Evolutionary conservation across 2,113 vertebrate species (phyloP).

Genomic region (Microcebus lehilahytsara): DNA sequence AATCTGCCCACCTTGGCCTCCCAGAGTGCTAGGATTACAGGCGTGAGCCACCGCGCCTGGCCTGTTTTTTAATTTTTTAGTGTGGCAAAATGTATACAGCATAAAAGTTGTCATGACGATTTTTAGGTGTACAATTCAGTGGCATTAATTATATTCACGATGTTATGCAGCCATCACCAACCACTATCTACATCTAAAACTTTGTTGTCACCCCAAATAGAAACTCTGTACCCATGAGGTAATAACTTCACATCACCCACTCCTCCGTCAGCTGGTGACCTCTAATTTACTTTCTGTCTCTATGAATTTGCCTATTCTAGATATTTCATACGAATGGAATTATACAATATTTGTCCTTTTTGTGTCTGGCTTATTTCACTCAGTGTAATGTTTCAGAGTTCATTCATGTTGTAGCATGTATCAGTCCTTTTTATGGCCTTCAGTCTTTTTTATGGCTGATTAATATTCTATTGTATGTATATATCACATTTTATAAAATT

Average conservation of each 20-base stretch:
- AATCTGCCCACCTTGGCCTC: too few relatives aligned
- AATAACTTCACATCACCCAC: too few relatives aligned
- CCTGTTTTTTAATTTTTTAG: not conserved
- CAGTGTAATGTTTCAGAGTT: not conserved
- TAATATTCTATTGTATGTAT: not conserved
- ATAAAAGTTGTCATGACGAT: not conserved
- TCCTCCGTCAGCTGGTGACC: too few relatives aligned
- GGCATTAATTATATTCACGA: not conserved
- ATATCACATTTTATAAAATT: constrained; percentile 4
- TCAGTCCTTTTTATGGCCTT: not conserved
- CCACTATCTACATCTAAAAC: not conserved
- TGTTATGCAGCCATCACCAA: not conserved
- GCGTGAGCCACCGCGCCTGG: too few relatives aligned
- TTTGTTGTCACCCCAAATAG: too few relatives aligned
- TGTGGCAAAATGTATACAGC: not conserved
- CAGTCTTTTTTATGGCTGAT: not conserved
- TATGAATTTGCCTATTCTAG: too few relatives aligned
- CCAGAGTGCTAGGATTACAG: too few relatives aligned
- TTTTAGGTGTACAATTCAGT: not conserved
- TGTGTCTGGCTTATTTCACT: not conserved
- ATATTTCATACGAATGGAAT: too few relatives aligned
- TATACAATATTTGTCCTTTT: not conserved
- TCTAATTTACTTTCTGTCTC: too few relatives aligned
- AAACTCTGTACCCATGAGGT: too few relatives aligned
- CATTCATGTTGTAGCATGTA: not conserved